phyloP scores from a whole-genome alignment of 2,797 vertebrate species.

The Cetoscarus ocellatus region DNA sequence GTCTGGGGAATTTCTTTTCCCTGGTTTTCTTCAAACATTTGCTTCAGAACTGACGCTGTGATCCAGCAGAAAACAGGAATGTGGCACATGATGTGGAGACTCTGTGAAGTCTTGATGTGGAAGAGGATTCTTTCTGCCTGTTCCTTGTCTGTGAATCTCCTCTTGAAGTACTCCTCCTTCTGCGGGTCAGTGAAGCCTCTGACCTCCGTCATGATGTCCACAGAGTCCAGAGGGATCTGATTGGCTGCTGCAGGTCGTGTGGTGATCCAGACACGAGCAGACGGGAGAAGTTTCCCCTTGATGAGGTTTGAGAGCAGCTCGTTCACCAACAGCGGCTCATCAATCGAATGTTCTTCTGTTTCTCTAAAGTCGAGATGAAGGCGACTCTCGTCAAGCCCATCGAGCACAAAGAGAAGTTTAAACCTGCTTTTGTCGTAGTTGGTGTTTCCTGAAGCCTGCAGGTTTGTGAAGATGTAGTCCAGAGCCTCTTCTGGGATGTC shows the following conservation, averaged over 20 bases:
- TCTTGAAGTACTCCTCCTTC: slow-evolving; percentile 49
- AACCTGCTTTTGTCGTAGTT: slow-evolving; percentile 37
- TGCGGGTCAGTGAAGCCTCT: slow-evolving; percentile 45
- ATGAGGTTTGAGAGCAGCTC: slow-evolving; percentile 23
- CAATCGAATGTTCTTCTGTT: not conserved
- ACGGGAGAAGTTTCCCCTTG: slow-evolving; percentile 23
- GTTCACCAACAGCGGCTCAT: slow-evolving; percentile 5
- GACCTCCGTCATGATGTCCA: slow-evolving; percentile 41
- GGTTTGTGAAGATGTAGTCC: slow-evolving; percentile 2
- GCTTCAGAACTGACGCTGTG: slow-evolving; percentile 22
- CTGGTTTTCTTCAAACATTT: not conserved
- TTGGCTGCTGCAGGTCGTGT: slow-evolving; percentile 24
- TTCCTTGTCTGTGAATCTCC: slow-evolving; percentile 4
- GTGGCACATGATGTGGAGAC: slow-evolving; percentile 45
- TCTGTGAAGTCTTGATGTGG: slow-evolving; percentile 15
- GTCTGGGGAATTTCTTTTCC: slow-evolving; percentile 18
- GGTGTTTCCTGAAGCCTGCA: slow-evolving; percentile 29
- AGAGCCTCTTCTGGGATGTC: slow-evolving; percentile 6
- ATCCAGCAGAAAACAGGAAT: slow-evolving; percentile 6
- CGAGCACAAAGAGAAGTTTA: slow-evolving; percentile 30
- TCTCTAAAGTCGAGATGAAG: not conserved
- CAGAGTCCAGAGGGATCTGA: slow-evolving; percentile 28
- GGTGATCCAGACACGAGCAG: slow-evolving; percentile 38
- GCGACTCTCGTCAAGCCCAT: slow-evolving; percentile 27
- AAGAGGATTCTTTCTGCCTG: slow-evolving; percentile 1